Percentiles rank a stretch among this genome's conserved stretches.
These are phyloP conservation scores for Agrotis clavis DNA, from an alignment of 2,888 invertebrate genomes.

Conservation along the genomic window DNA sequence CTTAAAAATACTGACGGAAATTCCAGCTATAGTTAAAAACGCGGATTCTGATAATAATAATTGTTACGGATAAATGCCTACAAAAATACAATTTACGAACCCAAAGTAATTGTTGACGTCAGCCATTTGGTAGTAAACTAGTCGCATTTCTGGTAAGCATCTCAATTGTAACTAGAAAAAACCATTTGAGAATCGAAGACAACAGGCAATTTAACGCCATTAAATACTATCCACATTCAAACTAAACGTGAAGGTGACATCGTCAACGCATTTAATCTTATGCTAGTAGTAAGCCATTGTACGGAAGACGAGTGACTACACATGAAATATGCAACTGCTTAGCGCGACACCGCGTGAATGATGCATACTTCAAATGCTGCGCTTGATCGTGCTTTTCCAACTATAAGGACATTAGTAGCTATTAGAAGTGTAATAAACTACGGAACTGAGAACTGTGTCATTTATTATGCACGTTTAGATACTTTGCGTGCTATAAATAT, in stretches of 20 bases:
- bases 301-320: slow-evolving; percentile 73
- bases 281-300: slow-evolving; percentile 67
- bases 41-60: neutral
- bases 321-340: slow-evolving; percentile 75
- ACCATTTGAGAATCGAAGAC: neutral
- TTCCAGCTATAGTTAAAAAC: neutral
- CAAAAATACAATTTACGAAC: neutral
- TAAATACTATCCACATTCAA: slow-evolving; percentile 57
- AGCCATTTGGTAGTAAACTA: neutral
- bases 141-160: neutral
- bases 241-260: slow-evolving; percentile 65
- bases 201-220: slow-evolving; percentile 21
- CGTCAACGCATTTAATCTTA: slow-evolving; percentile 67
- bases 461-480: slow-evolving; percentile 51
- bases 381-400: slow-evolving; percentile 65
- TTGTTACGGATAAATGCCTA: neutral
- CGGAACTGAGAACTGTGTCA: slow-evolving; percentile 50
- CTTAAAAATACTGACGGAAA: neutral
- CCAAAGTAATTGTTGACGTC: neutral
- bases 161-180: neutral
- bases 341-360: slow-evolving; percentile 67
- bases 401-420: slow-evolving; percentile 58
- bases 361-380: slow-evolving; percentile 67
- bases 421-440: slow-evolving; percentile 57
- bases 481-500: slow-evolving; percentile 53